These are phyloP conservation scores for Asteroscopus sphinx DNA, from an alignment of 2,888 invertebrate genomes.

Conservation along the genomic window DNA sequence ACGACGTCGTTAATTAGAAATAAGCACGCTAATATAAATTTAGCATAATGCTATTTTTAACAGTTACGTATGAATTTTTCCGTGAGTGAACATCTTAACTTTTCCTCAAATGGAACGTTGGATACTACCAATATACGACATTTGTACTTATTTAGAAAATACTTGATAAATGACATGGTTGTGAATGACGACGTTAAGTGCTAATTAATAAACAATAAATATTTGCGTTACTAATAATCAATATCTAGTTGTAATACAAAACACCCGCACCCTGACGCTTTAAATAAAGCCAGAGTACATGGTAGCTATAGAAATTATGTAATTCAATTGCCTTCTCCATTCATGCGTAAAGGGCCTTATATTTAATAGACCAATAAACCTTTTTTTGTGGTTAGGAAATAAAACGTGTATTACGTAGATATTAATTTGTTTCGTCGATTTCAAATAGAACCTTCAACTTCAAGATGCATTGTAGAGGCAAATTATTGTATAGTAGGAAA, in stretches of 20 bases:
- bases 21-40: constrained; percentile 4
- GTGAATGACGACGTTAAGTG: background rate
- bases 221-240: background rate
- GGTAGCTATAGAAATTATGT: constrained; percentile 8
- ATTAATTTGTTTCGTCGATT: constrained; percentile 29
- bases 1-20: constrained; percentile 16
- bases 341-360: constrained; percentile 14
- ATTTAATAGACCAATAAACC: constrained; percentile 9
- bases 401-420: constrained; percentile 9
- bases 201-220: background rate
- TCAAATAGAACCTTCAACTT: constrained; percentile 22
- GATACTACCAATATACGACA: background rate
- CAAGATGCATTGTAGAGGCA: constrained; percentile 1
- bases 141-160: constrained; percentile 5
- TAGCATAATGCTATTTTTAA: constrained; percentile 18
- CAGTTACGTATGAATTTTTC: constrained; percentile 12
- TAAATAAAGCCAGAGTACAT: background rate
- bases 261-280: background rate
- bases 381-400: constrained; percentile 31
- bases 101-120: constrained; percentile 26
- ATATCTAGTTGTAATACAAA: constrained; percentile 7
- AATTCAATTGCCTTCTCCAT: constrained; percentile 22
- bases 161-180: background rate
- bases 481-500: constrained; percentile 10
- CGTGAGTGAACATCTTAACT: constrained; percentile 9